Percentiles rank a stretch among this genome's conserved stretches.
Evolutionary conservation across 2,888 invertebrate species (phyloP).

Genomic region (Pristionchus fissidentatus): DNA sequence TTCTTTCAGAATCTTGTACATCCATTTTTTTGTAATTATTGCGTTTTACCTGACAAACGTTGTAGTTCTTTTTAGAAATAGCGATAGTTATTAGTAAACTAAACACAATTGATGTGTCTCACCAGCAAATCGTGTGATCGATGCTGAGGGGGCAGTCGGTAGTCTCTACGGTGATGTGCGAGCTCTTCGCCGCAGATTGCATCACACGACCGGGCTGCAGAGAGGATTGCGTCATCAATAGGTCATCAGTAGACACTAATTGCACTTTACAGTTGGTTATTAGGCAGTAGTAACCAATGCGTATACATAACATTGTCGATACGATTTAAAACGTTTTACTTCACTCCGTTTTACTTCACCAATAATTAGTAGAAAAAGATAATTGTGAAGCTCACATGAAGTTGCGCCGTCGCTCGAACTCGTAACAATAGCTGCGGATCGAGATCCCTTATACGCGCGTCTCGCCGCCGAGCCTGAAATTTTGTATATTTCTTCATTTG

Average conservation of each 20-base stretch:
- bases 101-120: too few species aligned
- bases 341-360: neutral
- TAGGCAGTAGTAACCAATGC: neutral
- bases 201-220: slow-evolving; percentile 45
- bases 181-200: slow-evolving; percentile 37
- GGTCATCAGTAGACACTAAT: neutral
- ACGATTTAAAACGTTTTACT: neutral
- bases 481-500: too few species aligned
- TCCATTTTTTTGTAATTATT: neutral
- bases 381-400: slow-evolving; percentile 13
- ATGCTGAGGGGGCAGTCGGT: slow-evolving; percentile 39
- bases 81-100: neutral
- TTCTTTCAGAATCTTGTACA: neutral
- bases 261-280: neutral
- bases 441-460: slow-evolving; percentile 36
- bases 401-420: neutral
- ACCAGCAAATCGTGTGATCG: slow-evolving; percentile 36
- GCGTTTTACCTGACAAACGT: neutral
- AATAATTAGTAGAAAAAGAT: neutral
- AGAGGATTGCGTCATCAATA: neutral
- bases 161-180: neutral
- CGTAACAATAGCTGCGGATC: slow-evolving; percentile 3
- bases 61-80: too few species aligned
- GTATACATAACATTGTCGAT: neutral
- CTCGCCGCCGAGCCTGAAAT: slow-evolving; percentile 23